Base-by-base conservation (phyloP, 2,113 vertebrate species). In the Athene cunicularia region DNA sequence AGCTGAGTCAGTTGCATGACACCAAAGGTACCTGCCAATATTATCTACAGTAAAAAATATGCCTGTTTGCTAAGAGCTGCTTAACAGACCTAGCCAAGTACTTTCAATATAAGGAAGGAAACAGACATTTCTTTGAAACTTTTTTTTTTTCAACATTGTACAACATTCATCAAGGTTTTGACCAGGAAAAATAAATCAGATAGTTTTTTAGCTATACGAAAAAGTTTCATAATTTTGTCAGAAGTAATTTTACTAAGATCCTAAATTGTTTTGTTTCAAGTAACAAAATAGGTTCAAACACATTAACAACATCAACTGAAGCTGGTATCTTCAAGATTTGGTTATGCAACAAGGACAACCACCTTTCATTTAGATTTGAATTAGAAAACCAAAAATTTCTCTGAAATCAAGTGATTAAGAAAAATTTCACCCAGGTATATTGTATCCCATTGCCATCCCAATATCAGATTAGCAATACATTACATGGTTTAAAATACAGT, bases 251-350 rank as follows among this genome's bases (percentile, higher is more conserved):
- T 26, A 62, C 45, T 15, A 52, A 52, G 13, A 45, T 32, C 13
- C 68, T 71, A 52, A 68, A 52, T 23, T 62, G n/a, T 86, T 66
- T 74, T 84, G 33, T 12, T 24, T 70, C 45, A 53, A 21, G 24
- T 55, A 23, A 50, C 17, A 79, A 84, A 93, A 45, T 8, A 4
- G 10, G 5, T 74, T 62, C 30, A 93, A 76, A 62, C 15, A 22
- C 26, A 45, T 15, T 35, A 33, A 64, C 43, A 90, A 35, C 7
- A n/a, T 17, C 12, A 63, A 81, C 21, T 5, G 10, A 60, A 72
- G 15, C 6, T 0, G 0, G 0, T 32, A 14, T 33, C 74, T 56
- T 84, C 28, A 63, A 13, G 3, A 6, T 32, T 37, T 47, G 6
- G 9, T 58, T 83, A 11, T 12, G 20, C 30, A 58, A 68, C 8